phyloP scores from a whole-genome alignment of 2,797 vertebrate genomes.

The Leptoclinus maculatus region DNA sequence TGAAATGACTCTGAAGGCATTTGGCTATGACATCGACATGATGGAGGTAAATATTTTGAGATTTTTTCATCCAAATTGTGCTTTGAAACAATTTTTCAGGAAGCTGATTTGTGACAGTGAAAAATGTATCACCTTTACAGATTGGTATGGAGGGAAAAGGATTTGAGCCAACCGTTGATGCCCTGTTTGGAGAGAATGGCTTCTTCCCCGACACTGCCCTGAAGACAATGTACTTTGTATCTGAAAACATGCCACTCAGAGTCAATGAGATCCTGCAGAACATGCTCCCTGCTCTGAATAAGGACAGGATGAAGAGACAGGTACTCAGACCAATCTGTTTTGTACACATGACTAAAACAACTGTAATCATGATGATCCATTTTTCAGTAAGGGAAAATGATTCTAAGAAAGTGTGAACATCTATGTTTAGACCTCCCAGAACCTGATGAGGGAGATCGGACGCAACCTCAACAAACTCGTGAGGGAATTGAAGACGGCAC shows the following conservation, averaged over 20 bases:
- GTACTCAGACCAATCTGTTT: conserved; percentile 55
- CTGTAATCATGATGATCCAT: background rate
- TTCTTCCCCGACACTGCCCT: conserved; percentile 92
- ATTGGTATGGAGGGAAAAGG: conserved; percentile 92
- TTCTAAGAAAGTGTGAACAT: background rate
- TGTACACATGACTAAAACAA: background rate
- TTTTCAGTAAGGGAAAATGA: background rate
- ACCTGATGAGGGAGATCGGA: conserved; percentile 85
- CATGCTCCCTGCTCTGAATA: conserved; percentile 84
- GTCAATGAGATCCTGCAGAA: conserved; percentile 86
- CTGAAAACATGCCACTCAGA: conserved; percentile 86
- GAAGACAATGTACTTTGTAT: conserved; percentile 91
- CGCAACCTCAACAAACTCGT: conserved; percentile 88
- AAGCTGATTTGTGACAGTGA: background rate
- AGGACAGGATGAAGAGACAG: conserved; percentile 78
- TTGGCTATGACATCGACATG: conserved; percentile 89
- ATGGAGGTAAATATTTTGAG: conserved; percentile 88
- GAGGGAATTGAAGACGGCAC: conserved; percentile 82
- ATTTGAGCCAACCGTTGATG: conserved; percentile 92
- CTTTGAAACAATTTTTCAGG: background rate
- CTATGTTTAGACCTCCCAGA: conserved; percentile 76
- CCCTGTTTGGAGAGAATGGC: conserved; percentile 91
- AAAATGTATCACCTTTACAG: conserved; percentile 75
- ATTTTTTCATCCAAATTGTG: background rate
- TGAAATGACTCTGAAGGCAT: conserved; percentile 91